Percentiles rank a stretch among this genome's conserved stretches.
Conservation (phyloP, 2,113 vertebrate genomes). For the Aegithalos caudatus region DNA sequence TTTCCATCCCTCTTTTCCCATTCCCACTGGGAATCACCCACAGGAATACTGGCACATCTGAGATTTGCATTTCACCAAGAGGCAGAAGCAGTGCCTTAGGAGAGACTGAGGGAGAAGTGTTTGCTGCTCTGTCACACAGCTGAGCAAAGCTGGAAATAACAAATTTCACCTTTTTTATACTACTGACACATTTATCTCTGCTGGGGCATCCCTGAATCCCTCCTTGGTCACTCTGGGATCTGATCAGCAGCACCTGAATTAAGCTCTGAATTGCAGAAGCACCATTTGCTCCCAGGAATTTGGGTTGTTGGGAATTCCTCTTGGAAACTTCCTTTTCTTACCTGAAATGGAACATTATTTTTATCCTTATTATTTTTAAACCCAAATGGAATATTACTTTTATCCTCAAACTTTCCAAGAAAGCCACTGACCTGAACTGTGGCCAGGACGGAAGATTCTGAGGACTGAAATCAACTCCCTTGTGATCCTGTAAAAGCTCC, state of each 20-base stretch:
- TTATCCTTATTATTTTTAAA: neutral
- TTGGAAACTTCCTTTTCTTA: neutral
- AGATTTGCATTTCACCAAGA: neutral
- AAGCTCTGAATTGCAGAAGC: neutral
- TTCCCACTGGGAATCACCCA: rapidly evolving
- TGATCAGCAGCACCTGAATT: neutral
- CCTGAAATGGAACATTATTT: neutral
- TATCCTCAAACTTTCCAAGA: neutral
- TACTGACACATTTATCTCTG: neutral
- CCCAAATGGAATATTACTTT: neutral
- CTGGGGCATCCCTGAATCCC: neutral
- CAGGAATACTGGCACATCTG: neutral
- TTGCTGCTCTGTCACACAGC: neutral
- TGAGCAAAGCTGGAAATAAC: neutral
- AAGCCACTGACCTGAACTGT: neutral
- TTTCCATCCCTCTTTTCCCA: neutral
- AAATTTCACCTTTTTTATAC: rapidly evolving
- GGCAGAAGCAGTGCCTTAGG: neutral
- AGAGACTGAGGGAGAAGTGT: neutral
- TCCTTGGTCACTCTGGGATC: neutral
- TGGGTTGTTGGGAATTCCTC: neutral
- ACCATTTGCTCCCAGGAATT: neutral
- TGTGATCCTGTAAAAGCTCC: rapidly evolving
- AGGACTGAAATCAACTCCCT: neutral
- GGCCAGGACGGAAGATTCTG: neutral